Evolutionary conservation across 2,888 invertebrate genomes (phyloP).

Genomic region (Reticulitermes lucifugus): DNA sequence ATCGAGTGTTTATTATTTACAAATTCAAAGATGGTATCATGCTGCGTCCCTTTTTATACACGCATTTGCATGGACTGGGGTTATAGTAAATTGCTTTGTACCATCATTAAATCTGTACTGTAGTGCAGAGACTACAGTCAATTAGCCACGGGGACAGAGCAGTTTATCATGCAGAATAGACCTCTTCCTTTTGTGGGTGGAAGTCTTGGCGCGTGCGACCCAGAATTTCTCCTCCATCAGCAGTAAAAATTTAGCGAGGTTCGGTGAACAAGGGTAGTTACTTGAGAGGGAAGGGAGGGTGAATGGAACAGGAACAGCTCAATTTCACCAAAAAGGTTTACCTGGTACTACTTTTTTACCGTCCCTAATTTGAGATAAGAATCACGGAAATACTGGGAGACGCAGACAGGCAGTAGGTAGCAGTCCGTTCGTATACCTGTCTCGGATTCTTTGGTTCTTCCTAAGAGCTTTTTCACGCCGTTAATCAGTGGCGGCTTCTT

Average conservation of each 20-base stretch:
- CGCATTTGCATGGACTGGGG: background rate
- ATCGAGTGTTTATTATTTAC: constrained; percentile 1
- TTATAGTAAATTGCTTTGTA: background rate
- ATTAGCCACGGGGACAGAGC: background rate
- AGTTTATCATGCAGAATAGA: constrained; percentile 32
- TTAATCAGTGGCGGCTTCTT: constrained; percentile 32
- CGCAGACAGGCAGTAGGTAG: constrained; percentile 18
- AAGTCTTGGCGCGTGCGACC: constrained; percentile 3
- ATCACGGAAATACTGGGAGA: constrained; percentile 37
- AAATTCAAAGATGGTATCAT: background rate
- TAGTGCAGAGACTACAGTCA: background rate
- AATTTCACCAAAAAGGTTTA: constrained; percentile 43
- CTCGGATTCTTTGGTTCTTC: background rate
- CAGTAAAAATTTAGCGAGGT: constrained; percentile 25
- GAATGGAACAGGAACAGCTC: constrained; percentile 40
- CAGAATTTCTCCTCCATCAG: background rate
- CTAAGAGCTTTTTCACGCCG: constrained; percentile 25
- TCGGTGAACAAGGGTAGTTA: constrained; percentile 33
- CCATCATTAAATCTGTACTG: background rate
- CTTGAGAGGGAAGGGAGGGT: constrained; percentile 26
- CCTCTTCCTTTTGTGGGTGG: background rate
- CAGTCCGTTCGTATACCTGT: constrained; percentile 2
- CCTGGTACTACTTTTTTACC: constrained; percentile 36
- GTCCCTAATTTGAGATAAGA: constrained; percentile 35
- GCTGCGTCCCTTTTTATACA: background rate